Percentiles rank a stretch among this genome's conserved stretches.
phyloP scores from a whole-genome alignment of 2,888 invertebrate genomes.

The Stenodema calcarata region DNA sequence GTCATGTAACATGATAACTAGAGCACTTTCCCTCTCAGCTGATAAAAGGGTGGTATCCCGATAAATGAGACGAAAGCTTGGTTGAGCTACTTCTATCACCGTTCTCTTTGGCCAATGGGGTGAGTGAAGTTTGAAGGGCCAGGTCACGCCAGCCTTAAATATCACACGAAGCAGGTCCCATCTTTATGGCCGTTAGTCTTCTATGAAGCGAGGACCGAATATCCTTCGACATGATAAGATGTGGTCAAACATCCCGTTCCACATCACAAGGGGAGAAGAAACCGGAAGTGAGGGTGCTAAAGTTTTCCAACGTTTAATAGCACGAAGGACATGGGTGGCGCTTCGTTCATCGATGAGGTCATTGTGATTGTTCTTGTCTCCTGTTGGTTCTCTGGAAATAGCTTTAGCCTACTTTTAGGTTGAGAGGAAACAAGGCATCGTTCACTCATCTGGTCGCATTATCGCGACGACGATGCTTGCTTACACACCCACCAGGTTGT shows the following conservation, averaged over 20 bases:
- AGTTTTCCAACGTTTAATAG: neutral
- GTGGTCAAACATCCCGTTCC: neutral
- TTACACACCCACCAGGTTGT: too few species aligned
- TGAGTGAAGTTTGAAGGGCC: neutral
- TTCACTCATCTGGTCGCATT: neutral
- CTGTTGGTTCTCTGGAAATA: neutral
- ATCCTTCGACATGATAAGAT: neutral
- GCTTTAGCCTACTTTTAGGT: neutral
- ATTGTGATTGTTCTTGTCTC: neutral
- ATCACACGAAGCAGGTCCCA: neutral
- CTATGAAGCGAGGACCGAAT: neutral
- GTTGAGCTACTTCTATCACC: neutral
- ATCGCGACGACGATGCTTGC: too few species aligned
- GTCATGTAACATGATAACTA: too few species aligned
- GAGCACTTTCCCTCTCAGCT: neutral
- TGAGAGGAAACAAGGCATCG: neutral
- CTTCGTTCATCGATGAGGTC: neutral
- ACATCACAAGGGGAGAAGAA: neutral
- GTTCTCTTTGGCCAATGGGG: neutral
- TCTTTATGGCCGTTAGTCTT: neutral
- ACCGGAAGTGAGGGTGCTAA: neutral
- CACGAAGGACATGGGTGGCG: neutral
- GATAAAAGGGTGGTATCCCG: neutral
- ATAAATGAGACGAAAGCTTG: neutral
- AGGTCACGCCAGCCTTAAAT: neutral